phyloP scores from a whole-genome alignment of 2,888 invertebrate species.

The Mystacides longicornis region DNA sequence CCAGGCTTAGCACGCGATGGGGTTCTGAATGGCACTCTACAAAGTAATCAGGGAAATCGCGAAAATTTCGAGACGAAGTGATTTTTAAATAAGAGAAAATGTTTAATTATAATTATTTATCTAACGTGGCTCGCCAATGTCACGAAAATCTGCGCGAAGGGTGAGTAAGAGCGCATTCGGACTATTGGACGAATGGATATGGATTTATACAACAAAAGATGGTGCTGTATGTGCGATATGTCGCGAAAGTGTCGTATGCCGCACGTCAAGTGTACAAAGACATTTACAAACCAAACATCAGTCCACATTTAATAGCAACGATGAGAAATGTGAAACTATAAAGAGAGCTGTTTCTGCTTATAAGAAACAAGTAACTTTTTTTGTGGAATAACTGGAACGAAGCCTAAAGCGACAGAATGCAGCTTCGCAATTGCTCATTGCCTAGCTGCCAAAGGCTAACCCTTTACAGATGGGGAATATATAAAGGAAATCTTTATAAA shows the following conservation, averaged over 20 bases:
- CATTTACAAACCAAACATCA: constrained; percentile 5
- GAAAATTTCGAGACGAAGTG: constrained; percentile 7
- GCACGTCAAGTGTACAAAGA: constrained; percentile 3
- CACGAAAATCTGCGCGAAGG: neutral
- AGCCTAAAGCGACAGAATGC: neutral
- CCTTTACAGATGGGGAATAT: neutral
- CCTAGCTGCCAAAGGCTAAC: neutral
- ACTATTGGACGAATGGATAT: neutral
- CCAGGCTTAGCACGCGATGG: no score
- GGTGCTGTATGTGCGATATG: neutral
- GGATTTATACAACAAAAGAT: neutral
- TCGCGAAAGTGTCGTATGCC: neutral
- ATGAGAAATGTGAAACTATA: neutral
- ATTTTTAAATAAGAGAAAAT: constrained; percentile 1
- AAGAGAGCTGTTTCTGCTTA: neutral
- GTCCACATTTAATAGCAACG: neutral
- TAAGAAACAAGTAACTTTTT: neutral
- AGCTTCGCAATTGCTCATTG: neutral
- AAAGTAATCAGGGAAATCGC: no score
- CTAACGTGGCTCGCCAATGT: constrained; percentile 5
- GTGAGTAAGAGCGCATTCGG: neutral
- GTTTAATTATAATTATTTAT: constrained; percentile 4
- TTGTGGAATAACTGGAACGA: neutral
- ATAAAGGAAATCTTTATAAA: neutral
- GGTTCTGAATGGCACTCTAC: no score